Conservation (phyloP, 2,888 invertebrate species). For the Tachina fera region DNA sequence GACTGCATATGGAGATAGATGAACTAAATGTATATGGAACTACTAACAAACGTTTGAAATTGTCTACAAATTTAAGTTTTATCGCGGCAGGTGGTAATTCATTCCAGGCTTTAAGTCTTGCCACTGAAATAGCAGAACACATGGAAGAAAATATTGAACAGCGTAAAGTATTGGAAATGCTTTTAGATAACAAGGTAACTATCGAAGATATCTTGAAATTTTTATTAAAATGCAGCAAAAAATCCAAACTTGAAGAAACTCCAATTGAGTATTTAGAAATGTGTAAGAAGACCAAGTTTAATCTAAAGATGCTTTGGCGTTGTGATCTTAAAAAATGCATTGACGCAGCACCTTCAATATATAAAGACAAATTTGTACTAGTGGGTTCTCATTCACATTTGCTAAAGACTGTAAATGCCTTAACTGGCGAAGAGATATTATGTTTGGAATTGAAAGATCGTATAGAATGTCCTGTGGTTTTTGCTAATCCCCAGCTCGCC, state of each 20-base stretch:
- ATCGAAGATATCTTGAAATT: conserved; percentile 73
- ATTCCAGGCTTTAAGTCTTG: conserved; percentile 79
- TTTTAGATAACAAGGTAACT: conserved; percentile 75
- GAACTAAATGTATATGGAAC: not conserved
- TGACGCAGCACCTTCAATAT: conserved; percentile 89
- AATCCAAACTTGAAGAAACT: not conserved
- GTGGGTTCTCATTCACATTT: conserved; percentile 90
- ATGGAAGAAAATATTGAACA: conserved; percentile 75
- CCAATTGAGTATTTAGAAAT: not conserved
- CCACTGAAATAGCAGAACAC: conserved; percentile 75
- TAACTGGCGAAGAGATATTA: conserved; percentile 84
- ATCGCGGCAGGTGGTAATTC: conserved; percentile 78
- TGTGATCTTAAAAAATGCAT: conserved; percentile 87
- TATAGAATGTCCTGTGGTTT: conserved; percentile 88
- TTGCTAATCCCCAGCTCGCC: conserved; percentile 82
- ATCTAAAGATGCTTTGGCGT: conserved; percentile 75
- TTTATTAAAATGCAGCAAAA: conserved; percentile 58
- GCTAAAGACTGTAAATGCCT: conserved; percentile 85
- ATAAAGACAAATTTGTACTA: conserved; percentile 82
- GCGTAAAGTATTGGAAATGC: conserved; percentile 76
- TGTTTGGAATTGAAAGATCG: conserved; percentile 86
- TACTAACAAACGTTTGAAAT: conserved; percentile 51
- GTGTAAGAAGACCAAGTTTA: not conserved
- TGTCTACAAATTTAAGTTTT: conserved; percentile 71
- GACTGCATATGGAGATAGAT: not conserved